Evolutionary conservation across 1,140 invertebrate species (phyloP), one percentile per base, ranked within the genome.

Genomic region (Drosophila novamexicana): DNA sequence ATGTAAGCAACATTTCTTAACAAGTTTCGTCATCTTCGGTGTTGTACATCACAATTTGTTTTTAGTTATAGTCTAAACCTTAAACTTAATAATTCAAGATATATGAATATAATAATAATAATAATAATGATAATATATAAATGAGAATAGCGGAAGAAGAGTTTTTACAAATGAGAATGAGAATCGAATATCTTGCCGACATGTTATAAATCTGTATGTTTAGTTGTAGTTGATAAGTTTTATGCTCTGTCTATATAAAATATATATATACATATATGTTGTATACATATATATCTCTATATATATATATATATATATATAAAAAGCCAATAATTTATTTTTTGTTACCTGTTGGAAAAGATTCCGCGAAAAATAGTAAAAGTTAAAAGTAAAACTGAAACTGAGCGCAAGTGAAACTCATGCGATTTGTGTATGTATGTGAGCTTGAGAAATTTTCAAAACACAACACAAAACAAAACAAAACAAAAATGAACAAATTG

Each of bases 301-400:
- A 64, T 72, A 36, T 47, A 66, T 44, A 59, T 67, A 56, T 75
- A 75, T 69, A 54, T 63, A 58, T 63, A 61, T 39, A 45, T 62
- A 64, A 84, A 84, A 86, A 81, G 83, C 82, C 85, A 89, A 89
- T 89, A 89, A 89, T 89, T 89, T 89, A 89, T 89, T 89, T 88
- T 89, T 89, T 89, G 84, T 89, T 89, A 89, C 84, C 84, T 89
- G 84, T 89, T 89, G 84, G 84, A 89, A 89, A 84, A 61, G 63
- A 84, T 89, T 89, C 84, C 84, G 80, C 80, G 65, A 84, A 81
- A 85, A 86, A 86, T 83, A 88, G 83, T 83, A 83, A 88, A 74
- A 86, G 67, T 68, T 68, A 67, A 57, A 84, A 45, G 58, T 70
- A 72, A 77, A 29, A 45, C 67, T 70, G 76, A 77, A 68, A 77